Percentiles rank a stretch among this genome's conserved stretches.
Conservation (phyloP, 2,797 vertebrate species). For the Esox masquinongy region DNA sequence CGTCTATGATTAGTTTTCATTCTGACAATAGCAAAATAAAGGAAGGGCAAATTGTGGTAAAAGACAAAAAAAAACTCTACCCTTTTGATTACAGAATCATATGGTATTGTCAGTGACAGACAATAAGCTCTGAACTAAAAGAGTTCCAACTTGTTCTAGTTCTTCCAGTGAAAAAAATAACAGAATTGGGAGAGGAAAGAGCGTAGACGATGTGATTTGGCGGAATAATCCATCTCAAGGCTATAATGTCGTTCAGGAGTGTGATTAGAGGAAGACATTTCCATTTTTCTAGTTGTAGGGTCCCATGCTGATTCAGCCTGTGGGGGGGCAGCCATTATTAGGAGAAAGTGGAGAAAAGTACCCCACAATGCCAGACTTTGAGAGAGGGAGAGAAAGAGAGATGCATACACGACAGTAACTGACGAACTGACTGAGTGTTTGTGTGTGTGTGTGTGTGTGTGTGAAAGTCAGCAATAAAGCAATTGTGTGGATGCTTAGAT, state of each 20-base stretch:
- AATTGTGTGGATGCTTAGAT: not conserved
- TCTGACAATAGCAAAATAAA: conserved; percentile 29
- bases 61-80: too few relatives aligned
- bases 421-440: conserved; percentile 1
- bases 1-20: conserved; percentile 38
- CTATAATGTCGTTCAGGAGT: not conserved
- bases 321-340: not conserved
- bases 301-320: not conserved
- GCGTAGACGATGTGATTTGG: not conserved
- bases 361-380: not conserved
- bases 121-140: not conserved
- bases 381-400: not conserved
- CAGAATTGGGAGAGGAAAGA: not conserved
- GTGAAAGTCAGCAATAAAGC: not conserved
- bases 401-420: not conserved
- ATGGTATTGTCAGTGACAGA: not conserved
- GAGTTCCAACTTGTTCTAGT: not conserved
- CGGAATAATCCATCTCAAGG: not conserved
- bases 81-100: not conserved
- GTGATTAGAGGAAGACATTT: not conserved
- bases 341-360: not conserved
- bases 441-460: not conserved
- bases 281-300: not conserved
- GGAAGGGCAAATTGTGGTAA: not conserved
- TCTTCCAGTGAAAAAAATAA: not conserved